Evolutionary conservation across 2,113 vertebrate species (phyloP).

Genomic region (Anoplopoma fimbria): DNA sequence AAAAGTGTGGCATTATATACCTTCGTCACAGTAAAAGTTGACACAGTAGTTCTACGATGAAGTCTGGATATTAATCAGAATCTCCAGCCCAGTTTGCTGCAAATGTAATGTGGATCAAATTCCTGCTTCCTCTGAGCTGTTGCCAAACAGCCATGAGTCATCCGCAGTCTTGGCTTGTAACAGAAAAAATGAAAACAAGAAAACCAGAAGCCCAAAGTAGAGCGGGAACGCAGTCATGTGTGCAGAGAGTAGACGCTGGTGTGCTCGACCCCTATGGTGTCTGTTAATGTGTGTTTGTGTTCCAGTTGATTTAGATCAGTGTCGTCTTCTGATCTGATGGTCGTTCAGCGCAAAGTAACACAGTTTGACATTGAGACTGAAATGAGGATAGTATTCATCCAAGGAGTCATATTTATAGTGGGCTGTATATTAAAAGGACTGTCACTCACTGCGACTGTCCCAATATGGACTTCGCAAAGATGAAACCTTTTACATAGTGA

Average conservation of each 20-base stretch:
- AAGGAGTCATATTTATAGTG: constrained; percentile 1
- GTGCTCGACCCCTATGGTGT: background rate
- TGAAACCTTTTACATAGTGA: background rate
- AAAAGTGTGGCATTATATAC: background rate
- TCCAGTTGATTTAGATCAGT: background rate
- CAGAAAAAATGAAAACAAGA: constrained; percentile 49
- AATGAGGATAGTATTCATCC: background rate
- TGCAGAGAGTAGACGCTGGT: background rate
- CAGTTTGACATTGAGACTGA: background rate
- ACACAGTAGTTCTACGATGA: background rate
- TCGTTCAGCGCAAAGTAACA: background rate
- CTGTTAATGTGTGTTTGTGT: background rate
- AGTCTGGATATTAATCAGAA: constrained; percentile 18
- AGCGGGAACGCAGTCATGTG: constrained; percentile 25
- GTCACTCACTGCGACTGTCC: background rate
- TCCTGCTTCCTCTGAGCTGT: constrained; percentile 31
- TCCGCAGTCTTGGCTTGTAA: constrained; percentile 25
- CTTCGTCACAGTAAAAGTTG: background rate
- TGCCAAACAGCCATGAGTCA: constrained; percentile 65
- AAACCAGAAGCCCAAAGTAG: constrained; percentile 39
- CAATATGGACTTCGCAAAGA: constrained; percentile 8
- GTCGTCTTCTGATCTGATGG: background rate
- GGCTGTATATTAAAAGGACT: constrained; percentile 2
- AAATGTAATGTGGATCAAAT: constrained; percentile 31
- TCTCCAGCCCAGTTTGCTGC: constrained; percentile 15